Evolutionary conservation across 2,888 invertebrate species (phyloP), one percentile per base, ranked within the genome.

Genomic region (Torymus texanus): DNA sequence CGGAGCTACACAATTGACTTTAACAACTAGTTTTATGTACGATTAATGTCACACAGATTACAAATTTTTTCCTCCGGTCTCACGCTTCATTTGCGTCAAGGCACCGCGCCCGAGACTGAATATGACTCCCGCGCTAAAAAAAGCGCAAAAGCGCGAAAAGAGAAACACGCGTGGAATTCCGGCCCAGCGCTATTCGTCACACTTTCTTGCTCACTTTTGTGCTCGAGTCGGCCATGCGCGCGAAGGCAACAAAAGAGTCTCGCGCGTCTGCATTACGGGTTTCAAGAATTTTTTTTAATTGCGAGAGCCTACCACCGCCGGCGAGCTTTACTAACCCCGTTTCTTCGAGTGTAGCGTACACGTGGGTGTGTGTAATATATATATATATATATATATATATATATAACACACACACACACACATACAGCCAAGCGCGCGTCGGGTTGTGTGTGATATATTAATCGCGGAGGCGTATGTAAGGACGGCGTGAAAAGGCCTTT

Each of bases 281-380:
- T 65, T 66, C 41, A 41, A 59, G 61, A 61, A 63, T 55, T 71
- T 56, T 68, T 73, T 73, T 67, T 67, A 78, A 72, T 78, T 78
- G 61, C 66, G 14, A 59, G 21, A 59, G 21, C 55, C 41, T 50
- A 11, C 66, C 21, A 10, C 21, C 10, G 41, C 58, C n/a, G n/a
- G 8, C 29, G 29, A 55, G 21, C 8, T 24, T 51, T 56, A n/a
- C 63, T 70, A 70, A 75, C 68, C 68, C 50, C 65, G 18, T 70
- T 79, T 63, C 59, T 63, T 70, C 50, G 21, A 63, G 70, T 55
- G 68, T 29, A 29, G 29, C 29, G 5, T 3, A 29, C 21, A 21
- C 21, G 2, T n/a, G n/a, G n/a, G n/a, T n/a, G n/a, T n/a, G n/a
- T n/a, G n/a, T n/a, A 21, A 21, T 21, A 2, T 21, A 21, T 21